A percentile compares a stretch with the other conserved stretches of the same genome.
Evolutionary conservation across 2,113 vertebrate genomes (phyloP).

Genomic region (Murina feae): DNA sequence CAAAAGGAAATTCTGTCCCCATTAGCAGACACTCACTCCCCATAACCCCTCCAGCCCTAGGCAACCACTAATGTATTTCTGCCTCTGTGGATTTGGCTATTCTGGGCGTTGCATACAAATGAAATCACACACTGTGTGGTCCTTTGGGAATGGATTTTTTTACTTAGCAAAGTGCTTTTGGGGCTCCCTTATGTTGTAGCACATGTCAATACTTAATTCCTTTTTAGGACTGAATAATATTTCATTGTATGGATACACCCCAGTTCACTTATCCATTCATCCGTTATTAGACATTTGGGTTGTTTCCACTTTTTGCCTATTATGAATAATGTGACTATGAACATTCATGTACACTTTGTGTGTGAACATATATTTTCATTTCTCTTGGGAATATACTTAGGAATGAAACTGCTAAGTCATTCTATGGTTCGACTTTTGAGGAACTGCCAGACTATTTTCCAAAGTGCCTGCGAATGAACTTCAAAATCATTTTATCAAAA

Average conservation of each 20-base stretch:
- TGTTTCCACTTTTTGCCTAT: neutral
- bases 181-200: neutral
- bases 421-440: neutral
- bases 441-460: neutral
- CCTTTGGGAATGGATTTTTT: neutral
- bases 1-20: neutral
- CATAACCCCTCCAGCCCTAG: neutral
- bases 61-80: neutral
- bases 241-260: neutral
- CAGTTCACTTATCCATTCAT: neutral
- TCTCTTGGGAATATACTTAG: neutral
- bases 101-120: too few relatives aligned
- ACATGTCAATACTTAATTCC: neutral
- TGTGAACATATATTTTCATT: neutral
- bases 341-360: neutral
- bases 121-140: neutral
- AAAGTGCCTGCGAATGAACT: neutral
- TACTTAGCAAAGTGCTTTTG: neutral
- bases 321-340: neutral
- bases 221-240: neutral
- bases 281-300: neutral
- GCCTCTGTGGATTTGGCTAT: neutral
- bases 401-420: neutral
- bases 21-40: neutral
- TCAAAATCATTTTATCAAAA: neutral